Evolutionary conservation across 2,797 vertebrate genomes (phyloP), one percentile per base, ranked within the genome.

Genomic region (Ispidina picta): DNA sequence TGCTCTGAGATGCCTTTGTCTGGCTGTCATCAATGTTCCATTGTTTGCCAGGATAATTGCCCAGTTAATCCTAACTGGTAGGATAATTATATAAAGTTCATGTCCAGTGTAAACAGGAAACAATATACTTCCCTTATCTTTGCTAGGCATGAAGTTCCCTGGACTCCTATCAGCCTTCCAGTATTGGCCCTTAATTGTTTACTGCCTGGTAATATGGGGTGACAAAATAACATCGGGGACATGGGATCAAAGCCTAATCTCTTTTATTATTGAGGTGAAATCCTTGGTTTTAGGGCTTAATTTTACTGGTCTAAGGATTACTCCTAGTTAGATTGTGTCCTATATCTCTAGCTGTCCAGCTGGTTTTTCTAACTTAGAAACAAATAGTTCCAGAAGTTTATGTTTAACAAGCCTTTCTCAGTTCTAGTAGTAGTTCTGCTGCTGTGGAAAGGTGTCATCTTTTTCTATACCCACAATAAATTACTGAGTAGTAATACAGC

Each of bases 1-100:
- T 88, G 83, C 77, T 89, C 89, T 90, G 64, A 92, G 75, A 79
- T 85, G 86, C 58, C 70, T 96, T 93, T 94, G 81, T 94, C 68
- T 86, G 55, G 28, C 79, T 94, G 54, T 70, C 91, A 68, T 90
- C 91, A 90, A 48, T 90, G 87, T 77, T 79, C 84, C 79, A 39
- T 82, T 95, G 87, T 93, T 58, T 68, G 65, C 75, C 41, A 68
- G 79, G 39, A 64, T 87, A 76, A 85, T 85, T 87, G 65, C 75
- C 82, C 75, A 68, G 69, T 90, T 82, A 80, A 77, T 85, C 25
- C 69, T 54, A 19, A 77, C 62, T 87, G 54, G 54, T 64, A 26
- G 65, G 69, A 65, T 90, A 87, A 89, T 80, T 79, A 71, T 20
- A 74, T 48, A 71, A 89, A 93, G 84, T 68, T 88, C 48, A 51